Base-by-base conservation (phyloP, 2,888 invertebrate genomes). In the Smittia aterrima region DNA sequence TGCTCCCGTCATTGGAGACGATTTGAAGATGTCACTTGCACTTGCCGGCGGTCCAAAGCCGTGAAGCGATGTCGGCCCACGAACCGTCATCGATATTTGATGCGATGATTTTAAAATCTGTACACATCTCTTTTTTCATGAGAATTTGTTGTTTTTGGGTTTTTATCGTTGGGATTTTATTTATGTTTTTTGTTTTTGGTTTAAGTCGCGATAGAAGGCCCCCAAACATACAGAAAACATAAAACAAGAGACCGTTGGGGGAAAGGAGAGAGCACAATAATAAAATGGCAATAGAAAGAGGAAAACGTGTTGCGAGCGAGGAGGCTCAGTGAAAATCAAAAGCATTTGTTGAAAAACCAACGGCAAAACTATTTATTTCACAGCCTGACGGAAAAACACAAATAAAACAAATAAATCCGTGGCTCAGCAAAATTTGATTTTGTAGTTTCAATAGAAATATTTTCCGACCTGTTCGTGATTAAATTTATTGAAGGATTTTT, bases 61-160 rank as follows among this genome's bases (percentile, higher is more conserved):
- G 75, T 85, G 84, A 13, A 86, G 83, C 77, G 91, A 85, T 76
- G 90, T 90, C 68, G 92, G 92, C 75, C 92, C 91, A 75, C 92
- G 87, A 78, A 94, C 93, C 77, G 93, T 93, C 93, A 94, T 94
- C 82, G 92, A 92, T 81, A 94, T 85, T 83, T 92, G 92, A 79
- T 92, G 88, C 83, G 92, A 93, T 76, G 93, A 92, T 85, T 94
- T 94, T 82, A 94, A 86, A 91, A 93, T 93, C 93, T 93, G 86
- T 77, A 86, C 83, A 82, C 83, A 83, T 82, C 82, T 82, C 83
- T 83, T 81, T 38, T 58, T 74, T 74, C 47, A 74, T 74, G 74
- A 74, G 66, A 66, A 66, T 54, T 54, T 9, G 25, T 25, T 25
- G 64, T 70, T 53, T 47, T 54, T 24, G n/a, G 24, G n/a, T 70